Percentiles rank a stretch among this genome's conserved stretches.
Evolutionary conservation across 2,113 vertebrate genomes (phyloP).

Genomic region (Hippocampus abdominalis): DNA sequence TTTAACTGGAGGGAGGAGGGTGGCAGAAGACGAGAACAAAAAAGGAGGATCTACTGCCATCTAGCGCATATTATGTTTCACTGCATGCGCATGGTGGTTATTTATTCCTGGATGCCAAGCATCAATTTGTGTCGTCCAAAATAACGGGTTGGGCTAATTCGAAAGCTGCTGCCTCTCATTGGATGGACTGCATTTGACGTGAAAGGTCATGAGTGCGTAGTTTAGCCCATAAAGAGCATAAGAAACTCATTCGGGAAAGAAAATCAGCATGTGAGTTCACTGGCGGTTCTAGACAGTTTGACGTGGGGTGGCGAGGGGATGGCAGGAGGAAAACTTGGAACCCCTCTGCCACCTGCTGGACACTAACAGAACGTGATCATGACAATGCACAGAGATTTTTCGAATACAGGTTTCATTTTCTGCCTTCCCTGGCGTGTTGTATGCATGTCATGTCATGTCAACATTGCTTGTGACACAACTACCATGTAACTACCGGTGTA

Average conservation of each 20-base stretch:
- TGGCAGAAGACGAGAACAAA: neutral
- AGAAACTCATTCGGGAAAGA: neutral
- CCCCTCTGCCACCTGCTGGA: too few relatives aligned
- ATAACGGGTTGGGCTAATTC: neutral
- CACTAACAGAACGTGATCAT: too few relatives aligned
- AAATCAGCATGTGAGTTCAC: neutral
- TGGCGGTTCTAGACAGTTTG: neutral
- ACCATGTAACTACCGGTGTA: too few relatives aligned
- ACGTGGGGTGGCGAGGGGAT: too few relatives aligned
- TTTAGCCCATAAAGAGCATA: neutral
- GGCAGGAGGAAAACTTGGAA: too few relatives aligned
- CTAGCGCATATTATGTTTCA: slow-evolving; percentile 39
- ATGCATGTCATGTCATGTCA: too few relatives aligned
- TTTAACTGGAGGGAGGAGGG: neutral
- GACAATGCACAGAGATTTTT: too few relatives aligned
- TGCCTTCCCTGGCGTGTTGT: too few relatives aligned
- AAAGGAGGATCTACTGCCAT: slow-evolving; percentile 46
- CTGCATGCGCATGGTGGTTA: slow-evolving; percentile 1
- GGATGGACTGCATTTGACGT: too few relatives aligned
- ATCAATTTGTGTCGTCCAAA: neutral
- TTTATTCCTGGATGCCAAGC: neutral
- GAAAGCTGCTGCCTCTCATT: too few relatives aligned
- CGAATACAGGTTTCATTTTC: too few relatives aligned
- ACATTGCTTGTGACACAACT: too few relatives aligned
- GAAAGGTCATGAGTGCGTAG: neutral